Evolutionary conservation across 2,888 invertebrate species (phyloP), one percentile per base, ranked within the genome.

Genomic region (Patella depressa): DNA sequence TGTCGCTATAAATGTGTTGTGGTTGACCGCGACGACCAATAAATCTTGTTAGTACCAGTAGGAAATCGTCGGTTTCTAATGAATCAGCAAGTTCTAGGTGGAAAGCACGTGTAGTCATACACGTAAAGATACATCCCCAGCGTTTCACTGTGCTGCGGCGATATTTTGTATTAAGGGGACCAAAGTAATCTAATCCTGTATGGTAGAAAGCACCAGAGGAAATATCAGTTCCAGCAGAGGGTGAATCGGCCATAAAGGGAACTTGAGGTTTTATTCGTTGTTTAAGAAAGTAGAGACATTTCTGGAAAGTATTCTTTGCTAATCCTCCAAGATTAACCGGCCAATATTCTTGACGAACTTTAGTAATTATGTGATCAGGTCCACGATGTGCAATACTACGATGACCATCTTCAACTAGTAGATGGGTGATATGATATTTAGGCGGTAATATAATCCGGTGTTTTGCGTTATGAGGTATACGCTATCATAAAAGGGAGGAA

Each of bases 361-460:
- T 19, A 54, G 73, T 14, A 55, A 73, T 57, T 55, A 73, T 73
- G 73, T 73, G 73, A n/a, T 73, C 73, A 29, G 29, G 54, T 19
- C 73, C 73, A 55, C 55, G 29, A 55, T 73, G 73, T 29, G 73
- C 73, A 2, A 24, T 73, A 29, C 17, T 73, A 19, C 53, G 29
- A 24, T 73, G 73, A 15, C 29, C 17, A 55, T 73, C 73, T 29
- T 54, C 54, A 53, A 73, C n/a, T 53, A 73, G n/a, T 4, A 73
- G 14, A 54, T 73, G 55, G 29, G 73, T 17, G 15, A 57, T 57
- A 57, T 57, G 57, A 57, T n/a, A 3, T 57, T 57, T 57, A 15
- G 57, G 15, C 29, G 73, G 74, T 19, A 86, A 54, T 53, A 86
- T 84, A n/a, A 81, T 76, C 4, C 82, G 83, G 53, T 84, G 81